Evolutionary conservation across 2,113 vertebrate species (phyloP), one percentile per base, ranked within the genome.

Genomic region (Candoia aspera): DNA sequence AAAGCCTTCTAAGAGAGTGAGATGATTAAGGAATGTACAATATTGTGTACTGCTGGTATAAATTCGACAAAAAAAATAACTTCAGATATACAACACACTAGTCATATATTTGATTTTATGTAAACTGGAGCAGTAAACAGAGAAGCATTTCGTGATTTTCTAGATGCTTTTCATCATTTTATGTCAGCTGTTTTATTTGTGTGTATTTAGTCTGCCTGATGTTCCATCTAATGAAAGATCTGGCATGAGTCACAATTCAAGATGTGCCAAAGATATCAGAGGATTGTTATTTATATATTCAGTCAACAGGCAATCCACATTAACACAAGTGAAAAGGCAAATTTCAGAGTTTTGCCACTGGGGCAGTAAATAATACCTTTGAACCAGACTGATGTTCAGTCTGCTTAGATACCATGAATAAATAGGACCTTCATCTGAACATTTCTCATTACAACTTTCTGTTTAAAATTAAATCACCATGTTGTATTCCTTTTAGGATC

Each of bases 101-200:
- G 37, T 59, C 19, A 0, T 49, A 58, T 29, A 73, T 91, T 91
- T 92, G 90, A 60, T 58, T 62, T 87, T n/a, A 1, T 21, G 55
- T 89, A 91, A 91, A 92, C 1, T 37, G 23, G n/a, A 19, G 11
- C 49, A 87, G 0, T 79, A 87, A 90, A 91, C 59, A 86, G 73
- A 90, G 89, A 95, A 88, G 0, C 73, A 86, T 68, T 1, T 87
- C 26, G 64, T 55, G 91, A 53, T 9, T 87, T 86, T 86, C 15
- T 60, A 37, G 46, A 59, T 60, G n/a, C 33, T 29, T 0, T 8
- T 46, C 21, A n/a, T 94, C 26, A 0, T 42, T 86, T 79, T 89
- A 1, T 26, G 53, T 88, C 89, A 90, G 60, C n/a, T 93, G 29
- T 55, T 79, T 68, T 64, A 60, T 93, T 91, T 91, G 49, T 91